Percentiles rank a stretch among this genome's conserved stretches.
These are phyloP conservation scores for Cepaea hortensis DNA, from an alignment of 2,888 invertebrate genomes.

Conservation along the genomic window DNA sequence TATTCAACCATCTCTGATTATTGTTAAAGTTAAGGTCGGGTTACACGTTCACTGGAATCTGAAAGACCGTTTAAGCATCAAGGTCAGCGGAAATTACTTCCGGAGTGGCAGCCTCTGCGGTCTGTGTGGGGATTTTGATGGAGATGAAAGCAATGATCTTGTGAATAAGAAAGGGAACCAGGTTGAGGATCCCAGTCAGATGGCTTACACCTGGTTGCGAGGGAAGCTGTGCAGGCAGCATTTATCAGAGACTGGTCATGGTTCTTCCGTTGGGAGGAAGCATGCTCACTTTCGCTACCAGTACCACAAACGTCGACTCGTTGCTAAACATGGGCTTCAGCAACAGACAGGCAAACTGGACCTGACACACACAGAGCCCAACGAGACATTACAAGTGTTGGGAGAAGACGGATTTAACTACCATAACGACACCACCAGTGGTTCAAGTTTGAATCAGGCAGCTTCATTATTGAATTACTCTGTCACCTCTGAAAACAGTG, in stretches of 20 bases:
- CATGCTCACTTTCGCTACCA: no score
- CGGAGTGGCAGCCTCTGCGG: slow-evolving; percentile 17
- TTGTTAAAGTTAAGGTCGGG: neutral
- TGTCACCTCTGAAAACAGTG: no score
- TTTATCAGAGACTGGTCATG: neutral
- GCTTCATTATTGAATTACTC: no score
- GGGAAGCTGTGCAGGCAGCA: slow-evolving; percentile 19
- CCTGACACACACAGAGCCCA: no score
- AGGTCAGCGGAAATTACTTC: neutral
- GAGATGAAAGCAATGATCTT: neutral
- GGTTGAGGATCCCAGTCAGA: neutral
- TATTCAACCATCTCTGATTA: neutral
- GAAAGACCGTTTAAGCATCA: neutral
- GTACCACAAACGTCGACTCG: no score
- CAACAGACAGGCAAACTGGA: no score
- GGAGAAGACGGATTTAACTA: no score
- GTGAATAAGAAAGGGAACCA: neutral
- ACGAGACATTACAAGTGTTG: no score
- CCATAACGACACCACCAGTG: no score
- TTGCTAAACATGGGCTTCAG: no score
- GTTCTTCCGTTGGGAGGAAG: no score
- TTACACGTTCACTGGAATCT: slow-evolving; percentile 28
- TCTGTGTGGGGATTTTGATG: slow-evolving; percentile 40
- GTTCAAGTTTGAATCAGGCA: no score
- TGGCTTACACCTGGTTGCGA: slow-evolving; percentile 14